Evolutionary conservation across 2,797 vertebrate genomes (phyloP), one percentile per base, ranked within the genome.

Genomic region (Typhlichthys subterraneus): DNA sequence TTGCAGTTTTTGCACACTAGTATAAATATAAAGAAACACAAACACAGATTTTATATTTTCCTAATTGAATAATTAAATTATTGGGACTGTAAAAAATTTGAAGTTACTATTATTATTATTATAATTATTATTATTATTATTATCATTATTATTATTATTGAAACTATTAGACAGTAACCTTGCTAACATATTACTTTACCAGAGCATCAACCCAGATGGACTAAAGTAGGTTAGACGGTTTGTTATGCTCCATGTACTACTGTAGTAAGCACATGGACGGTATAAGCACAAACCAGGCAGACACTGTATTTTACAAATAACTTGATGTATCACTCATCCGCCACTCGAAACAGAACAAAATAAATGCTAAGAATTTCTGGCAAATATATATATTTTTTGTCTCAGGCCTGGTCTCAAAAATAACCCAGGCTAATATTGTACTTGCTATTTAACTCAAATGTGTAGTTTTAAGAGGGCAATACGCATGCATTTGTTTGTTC

Each of bases 401-500:
- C 47, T 52, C 15, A 14, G 56, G 48, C 73, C 57, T 67, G 46
- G 42, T 23, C 59, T 6, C 53, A 62, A 56, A 47, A 62, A 65
- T 61, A 82, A 23, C 19, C 19, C 19, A 23, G 2, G 19, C 2
- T 23, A 23, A 23, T 23, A 23, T 23, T 23, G 19, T 23, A 23
- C 19, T 23, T 23, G 19, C 19, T 23, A 23, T 23, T 23, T 23
- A 23, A 23, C 2, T 23, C 59, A 61, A 73, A 74, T 68, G 65
- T 58, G 78, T 78, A 57, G 61, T 59, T 57, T 66, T 48, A 72
- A 55, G 73, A 80, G 7, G 33, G 85, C 65, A 59, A 75, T 77
- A 83, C 83, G 91, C 92, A 93, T 93, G 91, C 77, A 53, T 69
- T 74, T 48, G 76, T 65, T 23, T 23, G 79, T 87, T 57, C 12